Base-by-base conservation (phyloP, 2,113 vertebrate genomes). In the Nesoenas mayeri region DNA sequence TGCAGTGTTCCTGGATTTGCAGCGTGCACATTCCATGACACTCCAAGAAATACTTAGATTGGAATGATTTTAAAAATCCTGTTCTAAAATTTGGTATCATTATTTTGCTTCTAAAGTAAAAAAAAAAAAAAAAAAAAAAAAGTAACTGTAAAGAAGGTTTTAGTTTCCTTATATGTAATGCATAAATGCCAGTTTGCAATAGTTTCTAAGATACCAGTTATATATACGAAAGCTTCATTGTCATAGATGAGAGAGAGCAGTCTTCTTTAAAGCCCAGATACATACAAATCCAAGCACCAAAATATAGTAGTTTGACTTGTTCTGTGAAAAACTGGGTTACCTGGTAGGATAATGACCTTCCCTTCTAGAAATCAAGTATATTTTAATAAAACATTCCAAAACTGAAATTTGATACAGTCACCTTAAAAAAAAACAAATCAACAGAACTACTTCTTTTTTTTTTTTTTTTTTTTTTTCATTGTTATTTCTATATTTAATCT, bases 141-240 rank as follows among this genome's bases (percentile, higher is more conserved):
- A 11, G 17, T 11, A 66, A 29, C 12, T 26, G 9, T 75, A 83
- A 93, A 72, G 64, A 87, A 80, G 17, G 5, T 38, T 87, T 81
- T 51, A 1, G 10, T 56, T 91, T 89, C 34, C 20, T 75, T 79
- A 65, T 42, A 71, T 44, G 21, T 61, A 26, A 79, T 79, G 12
- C 20, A 64, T 82, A 79, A 93, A 79, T 79, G 42, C 48, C 80
- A 93, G 15, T 89, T 89, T 94, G 31, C 61, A 87, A 28, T 60
- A 91, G 81, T 94, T 94, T 91, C 87, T 85, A 87, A 73, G 87
- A 93, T 89, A 93, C 65, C 73, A 56, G 70, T 34, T 85, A 79
- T 51, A 64, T 60, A 75, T 79, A 18, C 60, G 78, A 87, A 92
- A 85, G 5, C 20, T 71, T 87, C 48, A 54, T 74, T 78, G 32